Evolutionary conservation across 2,797 vertebrate species (phyloP).

Genomic region (Paratrypauchen microcephalus): DNA sequence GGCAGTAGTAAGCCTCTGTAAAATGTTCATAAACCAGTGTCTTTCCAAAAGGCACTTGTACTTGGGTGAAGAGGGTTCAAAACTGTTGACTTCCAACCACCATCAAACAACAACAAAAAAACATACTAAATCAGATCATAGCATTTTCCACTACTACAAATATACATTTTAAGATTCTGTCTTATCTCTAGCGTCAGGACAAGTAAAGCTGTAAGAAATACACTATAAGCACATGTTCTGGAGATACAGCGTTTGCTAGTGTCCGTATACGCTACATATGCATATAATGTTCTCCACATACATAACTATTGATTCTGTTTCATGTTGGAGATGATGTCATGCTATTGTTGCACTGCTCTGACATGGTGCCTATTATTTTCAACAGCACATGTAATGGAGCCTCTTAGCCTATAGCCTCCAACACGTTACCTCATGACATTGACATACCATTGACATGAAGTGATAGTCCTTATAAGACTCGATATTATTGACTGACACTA

Average conservation of each 20-base stretch:
- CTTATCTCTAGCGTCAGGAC: not conserved
- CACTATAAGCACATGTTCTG: not conserved
- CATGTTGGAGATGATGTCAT: slow-evolving; percentile 10
- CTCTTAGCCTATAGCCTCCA: slow-evolving; percentile 6
- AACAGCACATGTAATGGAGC: slow-evolving; percentile 6
- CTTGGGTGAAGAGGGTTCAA: too few relatives aligned
- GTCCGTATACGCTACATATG: not conserved
- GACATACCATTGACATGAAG: slow-evolving; percentile 9
- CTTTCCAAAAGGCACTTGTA: too few relatives aligned
- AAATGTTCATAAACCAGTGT: too few relatives aligned
- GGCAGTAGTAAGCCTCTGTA: too few relatives aligned
- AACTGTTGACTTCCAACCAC: too few relatives aligned
- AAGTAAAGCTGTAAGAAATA: not conserved
- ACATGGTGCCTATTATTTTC: slow-evolving; percentile 4
- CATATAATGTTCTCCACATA: not conserved
- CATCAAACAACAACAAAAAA: too few relatives aligned
- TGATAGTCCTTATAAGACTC: not conserved
- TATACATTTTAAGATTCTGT: not conserved
- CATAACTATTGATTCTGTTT: slow-evolving; percentile 10
- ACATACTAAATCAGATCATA: not conserved
- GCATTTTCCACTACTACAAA: not conserved
- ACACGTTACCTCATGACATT: not conserved
- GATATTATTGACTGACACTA: not conserved
- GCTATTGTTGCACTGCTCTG: not conserved
- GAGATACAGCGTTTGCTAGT: not conserved